Evolutionary conservation across 2,888 invertebrate species (phyloP), one percentile per base, ranked within the genome.

Genomic region (Cephus pygmeus): DNA sequence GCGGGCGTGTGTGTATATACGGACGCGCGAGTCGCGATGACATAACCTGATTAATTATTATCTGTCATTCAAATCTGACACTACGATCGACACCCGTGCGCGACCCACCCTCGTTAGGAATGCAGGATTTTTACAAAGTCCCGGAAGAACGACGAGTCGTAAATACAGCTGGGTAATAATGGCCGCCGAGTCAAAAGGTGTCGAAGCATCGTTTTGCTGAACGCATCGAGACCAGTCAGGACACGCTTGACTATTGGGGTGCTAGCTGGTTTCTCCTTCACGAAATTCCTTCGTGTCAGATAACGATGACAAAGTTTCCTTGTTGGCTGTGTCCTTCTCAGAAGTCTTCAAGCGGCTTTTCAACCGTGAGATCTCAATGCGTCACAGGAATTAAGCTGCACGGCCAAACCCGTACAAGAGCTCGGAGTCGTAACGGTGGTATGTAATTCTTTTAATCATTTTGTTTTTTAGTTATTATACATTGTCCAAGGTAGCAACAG

Each of bases 21-120:
- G 56, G 56, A 56, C 56, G 56, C 15, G 56, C 56, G 23, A 23
- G 71, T 71, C 71, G 12, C 71, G 71, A 71, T 71, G 71, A 71
- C 71, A 71, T 71, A 34, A 34, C 71, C 71, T 71, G 31, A 71
- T 71, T 71, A 71, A 71, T 71, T 31, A 71, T 23, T 71, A 31
- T 31, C 71, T 31, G 30, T 12, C 34, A 71, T 71, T 71, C 34
- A 71, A 71, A 71, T 71, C 71, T 23, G 56, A 56, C 56, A 56
- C 9, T 56, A 23, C 9, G 71, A 71, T 71, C 71, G 71, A 71
- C 71, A 34, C 31, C 23, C 71, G 31, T 34, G 71, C 34, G 12
- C 12, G 34, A 71, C 34, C 71, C 34, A 31, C 71, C 34, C 71
- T 71, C 71, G 12, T 34, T 71, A 33, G 71, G 71, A 71, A 71